phyloP scores from a whole-genome alignment of 2,113 vertebrate species.

The Hippocampus abdominalis region DNA sequence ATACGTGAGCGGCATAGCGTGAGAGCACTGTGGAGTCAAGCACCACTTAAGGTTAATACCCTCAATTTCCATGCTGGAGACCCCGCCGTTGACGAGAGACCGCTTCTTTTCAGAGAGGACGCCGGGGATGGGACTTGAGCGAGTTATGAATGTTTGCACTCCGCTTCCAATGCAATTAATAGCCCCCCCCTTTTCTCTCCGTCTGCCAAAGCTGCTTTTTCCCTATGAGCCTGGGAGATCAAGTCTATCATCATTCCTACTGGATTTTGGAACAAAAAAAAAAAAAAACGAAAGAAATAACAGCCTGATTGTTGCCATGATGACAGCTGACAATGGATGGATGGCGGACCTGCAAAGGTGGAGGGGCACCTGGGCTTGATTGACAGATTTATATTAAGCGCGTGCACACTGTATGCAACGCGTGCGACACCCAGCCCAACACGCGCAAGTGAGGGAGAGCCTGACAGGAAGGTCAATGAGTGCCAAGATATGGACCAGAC shows the following conservation, averaged over 20 bases:
- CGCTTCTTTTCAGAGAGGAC: slow-evolving; percentile 26
- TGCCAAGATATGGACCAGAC: background rate
- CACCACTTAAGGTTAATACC: slow-evolving; percentile 51
- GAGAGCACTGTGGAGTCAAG: slow-evolving; percentile 33
- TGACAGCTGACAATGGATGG: slow-evolving; percentile 53
- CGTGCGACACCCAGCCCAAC: background rate
- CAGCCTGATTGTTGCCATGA: slow-evolving; percentile 59
- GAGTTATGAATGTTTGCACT: background rate
- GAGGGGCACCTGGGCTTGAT: slow-evolving; percentile 33
- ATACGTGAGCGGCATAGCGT: slow-evolving; percentile 28
- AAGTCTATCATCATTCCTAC: background rate
- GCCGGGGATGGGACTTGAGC: slow-evolving; percentile 3
- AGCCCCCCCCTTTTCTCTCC: background rate
- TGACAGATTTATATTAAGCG: slow-evolving; percentile 62
- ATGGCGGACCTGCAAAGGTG: background rate
- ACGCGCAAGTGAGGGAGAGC: slow-evolving; percentile 9
- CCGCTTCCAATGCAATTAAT: background rate
- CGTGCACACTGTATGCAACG: slow-evolving; percentile 42
- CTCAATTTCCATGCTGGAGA: slow-evolving; percentile 32
- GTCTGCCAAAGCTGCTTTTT: background rate
- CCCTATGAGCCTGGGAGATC: background rate
- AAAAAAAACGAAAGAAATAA: slow-evolving; percentile 16
- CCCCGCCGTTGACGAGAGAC: slow-evolving; percentile 22
- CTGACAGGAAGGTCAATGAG: slow-evolving; percentile 11
- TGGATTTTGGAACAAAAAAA: background rate